Percentiles rank a stretch among this genome's conserved stretches.
Conservation (phyloP, 2,797 vertebrate species). For the Catostomus latipinnis region DNA sequence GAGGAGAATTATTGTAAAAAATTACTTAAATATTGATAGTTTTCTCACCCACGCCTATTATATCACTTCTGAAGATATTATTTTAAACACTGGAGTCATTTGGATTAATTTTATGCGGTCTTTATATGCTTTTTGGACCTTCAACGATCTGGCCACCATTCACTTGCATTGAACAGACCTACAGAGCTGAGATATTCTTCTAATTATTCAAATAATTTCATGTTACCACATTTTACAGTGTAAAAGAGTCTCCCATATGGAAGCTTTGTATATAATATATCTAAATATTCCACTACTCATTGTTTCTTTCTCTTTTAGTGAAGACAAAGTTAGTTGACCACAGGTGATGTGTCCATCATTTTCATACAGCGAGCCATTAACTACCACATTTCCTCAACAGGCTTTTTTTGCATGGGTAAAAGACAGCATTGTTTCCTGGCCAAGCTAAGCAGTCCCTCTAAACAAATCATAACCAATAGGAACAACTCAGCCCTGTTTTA, state of each 20-base stretch:
- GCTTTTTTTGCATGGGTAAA: slow-evolving; percentile 26
- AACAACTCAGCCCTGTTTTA: slow-evolving; percentile 50
- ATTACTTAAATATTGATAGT: too few relatives aligned
- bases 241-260: background rate
- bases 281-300: slow-evolving; percentile 28
- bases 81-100: too few relatives aligned
- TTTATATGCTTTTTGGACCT: too few relatives aligned
- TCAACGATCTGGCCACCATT: too few relatives aligned
- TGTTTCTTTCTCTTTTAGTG: slow-evolving; percentile 40
- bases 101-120: too few relatives aligned
- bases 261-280: slow-evolving; percentile 8
- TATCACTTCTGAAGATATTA: too few relatives aligned
- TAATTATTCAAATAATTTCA: too few relatives aligned
- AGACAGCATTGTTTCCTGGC: slow-evolving; percentile 40
- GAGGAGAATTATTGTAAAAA: too few relatives aligned
- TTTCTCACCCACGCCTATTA: too few relatives aligned
- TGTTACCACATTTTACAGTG: too few relatives aligned
- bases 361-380: slow-evolving; percentile 42
- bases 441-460: slow-evolving; percentile 48
- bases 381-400: slow-evolving; percentile 39
- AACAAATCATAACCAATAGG: slow-evolving; percentile 40
- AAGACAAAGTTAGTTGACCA: background rate
- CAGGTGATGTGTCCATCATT: slow-evolving; percentile 25
- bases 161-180: too few relatives aligned
- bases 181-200: too few relatives aligned